Evolutionary conservation across 2,888 invertebrate species (phyloP), one percentile per base, ranked within the genome.

Genomic region (Capitulum mitella): DNA sequence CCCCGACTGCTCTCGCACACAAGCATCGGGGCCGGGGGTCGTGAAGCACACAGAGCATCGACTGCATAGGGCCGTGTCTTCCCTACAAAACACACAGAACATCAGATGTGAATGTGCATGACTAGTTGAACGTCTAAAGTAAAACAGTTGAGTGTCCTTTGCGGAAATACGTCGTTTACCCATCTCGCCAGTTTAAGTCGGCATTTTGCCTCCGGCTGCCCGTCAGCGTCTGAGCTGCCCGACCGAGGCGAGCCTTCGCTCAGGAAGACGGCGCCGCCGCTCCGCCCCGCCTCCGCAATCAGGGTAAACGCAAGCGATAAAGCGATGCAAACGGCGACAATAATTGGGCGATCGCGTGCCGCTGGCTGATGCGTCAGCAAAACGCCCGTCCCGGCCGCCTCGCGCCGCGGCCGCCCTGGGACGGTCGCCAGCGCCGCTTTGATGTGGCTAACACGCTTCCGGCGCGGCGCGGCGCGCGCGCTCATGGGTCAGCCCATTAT

Each of bases 1-100:
- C 32, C 77, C 48, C 29, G 29, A 64, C 43, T 79, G 79, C 26
- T 26, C 70, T 43, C 58, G 29, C 78, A 26, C 70, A n/a, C 74
- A 75, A 58, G 48, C 43, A 77, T n/a, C 51, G 43, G 64, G 34
- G 58, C n/a, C 10, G 43, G 12, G 43, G 43, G 43, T n/a, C n/a
- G n/a, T n/a, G n/a, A n/a, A n/a, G n/a, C n/a, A n/a, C n/a, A n/a
- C n/a, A n/a, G n/a, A n/a, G n/a, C n/a, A n/a, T n/a, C n/a, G n/a
- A n/a, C n/a, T n/a, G n/a, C n/a, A n/a, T n/a, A n/a, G n/a, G n/a
- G n/a, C n/a, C n/a, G n/a, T n/a, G n/a, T n/a, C n/a, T n/a, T n/a
- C n/a, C n/a, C n/a, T n/a, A n/a, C n/a, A n/a, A n/a, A n/a, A n/a
- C n/a, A n/a, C n/a, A n/a, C n/a, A n/a, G n/a, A n/a, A n/a, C n/a